Base-by-base conservation (phyloP, 2,888 invertebrate species). In the Seira ritae region DNA sequence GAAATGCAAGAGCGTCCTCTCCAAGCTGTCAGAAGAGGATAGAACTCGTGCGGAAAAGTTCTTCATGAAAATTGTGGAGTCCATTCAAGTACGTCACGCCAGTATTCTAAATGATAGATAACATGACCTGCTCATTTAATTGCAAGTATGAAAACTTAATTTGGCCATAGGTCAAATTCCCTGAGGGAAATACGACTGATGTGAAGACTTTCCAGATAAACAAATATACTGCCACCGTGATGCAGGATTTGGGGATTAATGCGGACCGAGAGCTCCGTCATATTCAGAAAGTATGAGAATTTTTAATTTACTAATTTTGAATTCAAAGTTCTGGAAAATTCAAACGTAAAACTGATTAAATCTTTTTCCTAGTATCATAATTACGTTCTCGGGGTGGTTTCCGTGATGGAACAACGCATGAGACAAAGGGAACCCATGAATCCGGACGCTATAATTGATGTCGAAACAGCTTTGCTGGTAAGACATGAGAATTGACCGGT, bases 391-490 rank as follows among this genome's bases (percentile, higher is more conserved):
- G 31, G 73, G 1, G 75, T 84, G 60, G 71, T 80, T 1, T 66
- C 42, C 2, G 60, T 70, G 17, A 72, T 76, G 71, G 70, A 72
- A 37, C 71, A 80, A 6, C 55, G 73, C 12, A 23, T 76, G 8
- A 55, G 46, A 12, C 15, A 66, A 6, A 22, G 22, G 10, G 67
- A 80, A 60, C 8, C 15, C 3, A n/a, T 84, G n/a, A 67, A 55
- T 12, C 60, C 76, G 15, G 76, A 71, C 15, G 65, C 71, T 2
- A 15, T 84, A 17, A 69, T 84, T 1, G 84, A 84, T 20, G 50
- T 73, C 31, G 84, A 76, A 19, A 72, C 71, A 1, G 80, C 72
- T 17, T 37, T 84, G 17, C 68, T 84, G 80, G 84, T 84, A 71
- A 17, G 60, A 20, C 24, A 19, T 70, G 2, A 12, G 65, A n/a